Conservation (phyloP, 2,797 vertebrate species). For the Tauraco hartlaubi region DNA sequence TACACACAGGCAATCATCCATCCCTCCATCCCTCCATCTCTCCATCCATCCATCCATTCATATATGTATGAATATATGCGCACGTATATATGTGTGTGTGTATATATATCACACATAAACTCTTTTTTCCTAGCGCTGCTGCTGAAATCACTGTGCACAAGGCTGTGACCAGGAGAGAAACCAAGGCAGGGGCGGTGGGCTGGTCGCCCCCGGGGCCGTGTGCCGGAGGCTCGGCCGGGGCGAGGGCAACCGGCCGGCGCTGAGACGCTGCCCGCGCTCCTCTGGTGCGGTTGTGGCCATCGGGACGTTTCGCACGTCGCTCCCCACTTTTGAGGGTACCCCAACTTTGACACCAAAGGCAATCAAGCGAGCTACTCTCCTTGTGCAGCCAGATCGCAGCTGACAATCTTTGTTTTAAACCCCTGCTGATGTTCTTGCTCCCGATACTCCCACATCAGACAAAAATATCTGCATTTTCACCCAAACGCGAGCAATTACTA, state of each 20-base stretch:
- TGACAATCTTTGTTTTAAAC: slow-evolving; percentile 70
- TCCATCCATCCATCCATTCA: too few species aligned
- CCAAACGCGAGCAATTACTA: slow-evolving; percentile 79
- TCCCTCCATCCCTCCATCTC: not conserved
- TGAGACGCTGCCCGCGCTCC: not conserved
- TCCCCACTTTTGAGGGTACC: not conserved
- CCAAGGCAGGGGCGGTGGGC: not conserved
- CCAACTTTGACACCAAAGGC: not conserved
- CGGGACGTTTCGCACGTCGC: not conserved
- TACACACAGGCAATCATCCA: not conserved
- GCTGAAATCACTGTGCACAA: not conserved
- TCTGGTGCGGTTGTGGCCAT: not conserved
- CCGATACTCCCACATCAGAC: slow-evolving; percentile 54
- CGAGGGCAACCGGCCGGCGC: not conserved
- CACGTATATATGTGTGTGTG: too few species aligned
- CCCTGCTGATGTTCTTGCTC: slow-evolving; percentile 65
- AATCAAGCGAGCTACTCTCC: not conserved
- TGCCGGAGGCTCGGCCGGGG: not conserved
- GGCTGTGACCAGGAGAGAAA: not conserved
- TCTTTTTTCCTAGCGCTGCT: not conserved
- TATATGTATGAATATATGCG: too few species aligned
- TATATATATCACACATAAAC: too few species aligned
- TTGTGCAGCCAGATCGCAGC: slow-evolving; percentile 48
- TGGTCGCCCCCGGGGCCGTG: too few species aligned
- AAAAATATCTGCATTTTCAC: slow-evolving; percentile 76